A percentile compares a stretch with the other conserved stretches of the same genome.
These are phyloP conservation scores for Oreochromis aureus DNA, from an alignment of 2,113 vertebrate genomes.

Conservation along the genomic window DNA sequence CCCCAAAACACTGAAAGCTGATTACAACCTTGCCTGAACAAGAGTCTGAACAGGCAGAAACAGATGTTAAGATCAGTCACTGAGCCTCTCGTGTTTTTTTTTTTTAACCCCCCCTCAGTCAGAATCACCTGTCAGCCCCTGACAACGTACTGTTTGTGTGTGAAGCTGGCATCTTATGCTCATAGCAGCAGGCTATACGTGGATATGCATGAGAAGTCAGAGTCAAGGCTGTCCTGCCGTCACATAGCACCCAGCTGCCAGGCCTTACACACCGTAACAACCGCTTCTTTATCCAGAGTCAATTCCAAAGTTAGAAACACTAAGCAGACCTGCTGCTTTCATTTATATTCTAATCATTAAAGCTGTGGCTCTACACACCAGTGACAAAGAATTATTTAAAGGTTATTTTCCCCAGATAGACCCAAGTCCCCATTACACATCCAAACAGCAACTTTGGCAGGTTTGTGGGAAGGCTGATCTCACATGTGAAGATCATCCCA, in stretches of 20 bases:
- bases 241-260: constrained; percentile 53
- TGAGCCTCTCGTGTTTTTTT: not conserved
- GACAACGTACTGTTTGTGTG: constrained; percentile 52
- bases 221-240: constrained; percentile 48
- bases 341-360: not conserved
- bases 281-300: not conserved
- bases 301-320: not conserved
- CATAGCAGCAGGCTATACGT: constrained; percentile 14
- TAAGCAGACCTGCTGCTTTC: not conserved
- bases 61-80: constrained; percentile 62
- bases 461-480: not conserved
- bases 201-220: constrained; percentile 12
- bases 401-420: not conserved
- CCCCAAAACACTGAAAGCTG: not conserved
- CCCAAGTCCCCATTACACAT: not conserved
- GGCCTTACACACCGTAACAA: constrained; percentile 6
- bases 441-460: not conserved
- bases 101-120: not conserved
- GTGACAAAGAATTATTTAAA: not conserved
- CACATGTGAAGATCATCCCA: not conserved
- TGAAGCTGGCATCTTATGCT: constrained; percentile 14
- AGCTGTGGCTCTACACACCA: not conserved
- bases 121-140: constrained; percentile 64
- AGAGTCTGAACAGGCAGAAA: constrained; percentile 6
- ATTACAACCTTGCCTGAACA: constrained; percentile 13